phyloP scores from a whole-genome alignment of 2,888 invertebrate genomes.

The Eupithecia exiguata region DNA sequence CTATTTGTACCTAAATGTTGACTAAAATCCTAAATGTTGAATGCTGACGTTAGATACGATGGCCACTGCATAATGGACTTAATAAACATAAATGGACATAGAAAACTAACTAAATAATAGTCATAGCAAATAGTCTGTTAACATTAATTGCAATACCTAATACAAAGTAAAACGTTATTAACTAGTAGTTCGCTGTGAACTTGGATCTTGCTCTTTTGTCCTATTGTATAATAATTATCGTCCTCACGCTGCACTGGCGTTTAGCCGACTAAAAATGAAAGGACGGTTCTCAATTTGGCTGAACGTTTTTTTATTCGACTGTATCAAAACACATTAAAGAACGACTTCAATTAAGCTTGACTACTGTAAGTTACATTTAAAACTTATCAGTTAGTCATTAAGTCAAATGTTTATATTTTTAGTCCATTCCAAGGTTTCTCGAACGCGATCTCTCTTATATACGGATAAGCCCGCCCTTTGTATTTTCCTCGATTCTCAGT shows the following conservation, averaged over 20 bases:
- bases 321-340: neutral
- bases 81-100: neutral
- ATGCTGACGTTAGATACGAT: neutral
- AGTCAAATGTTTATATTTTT: neutral
- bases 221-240: neutral
- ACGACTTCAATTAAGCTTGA: neutral
- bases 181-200: neutral
- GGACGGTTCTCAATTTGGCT: no score
- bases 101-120: neutral
- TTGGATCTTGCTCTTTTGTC: neutral
- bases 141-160: neutral
- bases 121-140: neutral
- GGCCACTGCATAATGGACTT: neutral
- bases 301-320: neutral
- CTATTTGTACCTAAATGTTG: neutral
- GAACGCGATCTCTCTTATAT: neutral
- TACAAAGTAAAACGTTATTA: conserved; percentile 2
- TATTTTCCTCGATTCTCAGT: neutral
- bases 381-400: neutral
- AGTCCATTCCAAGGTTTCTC: neutral
- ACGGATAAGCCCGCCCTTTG: neutral
- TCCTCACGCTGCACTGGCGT: neutral
- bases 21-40: no score
- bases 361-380: neutral
- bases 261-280: neutral